Evolutionary conservation across 2,888 invertebrate genomes (phyloP), one percentile per base, ranked within the genome.

Genomic region (Plagodis dolabraria): DNA sequence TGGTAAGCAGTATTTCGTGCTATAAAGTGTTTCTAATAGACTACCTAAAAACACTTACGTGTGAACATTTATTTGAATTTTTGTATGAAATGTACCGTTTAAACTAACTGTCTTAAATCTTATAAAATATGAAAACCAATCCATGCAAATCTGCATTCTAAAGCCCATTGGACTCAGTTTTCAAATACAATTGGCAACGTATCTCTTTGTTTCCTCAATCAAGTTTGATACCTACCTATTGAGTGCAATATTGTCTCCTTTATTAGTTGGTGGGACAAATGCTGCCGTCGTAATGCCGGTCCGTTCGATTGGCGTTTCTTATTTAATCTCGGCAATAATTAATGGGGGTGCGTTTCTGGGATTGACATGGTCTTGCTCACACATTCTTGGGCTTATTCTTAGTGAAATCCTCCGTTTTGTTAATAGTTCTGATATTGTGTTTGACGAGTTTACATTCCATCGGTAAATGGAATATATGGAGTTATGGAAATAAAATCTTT

Each of bases 161-260:
- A 22, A 22, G 22, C 4, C 22, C 22, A 22, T 22, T 22, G 22
- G 22, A 22, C 22, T 22, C 22, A 22, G 22, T 22, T 22, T 22
- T 22, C 36, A 40, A 10, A 8, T 5, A 40, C 8, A 12, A 10
- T 44, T 11, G 5, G n/a, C 36, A 35, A 38, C 51, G 8, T 48
- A 47, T 60, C 60, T 60, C 46, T 22, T 9, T 7, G 4, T 34
- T 59, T 45, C 8, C 33, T 50, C 42, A 87, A 54, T 54, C 51
- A 6, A 38, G 11, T 51, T n/a, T 48, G 86, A 43, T 90, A 90
- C 53, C 53, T 48, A 47, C 55, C 44, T 34, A 60, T 92, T 86
- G 91, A 92, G 84, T 92, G 92, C 92, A 92, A 92, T 92, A 92
- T 90, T 92, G 92, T 92, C 92, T 92, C 89, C 89, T 89, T 91